Base-by-base conservation (phyloP, 2,888 invertebrate genomes). In the Empis stercorea region DNA sequence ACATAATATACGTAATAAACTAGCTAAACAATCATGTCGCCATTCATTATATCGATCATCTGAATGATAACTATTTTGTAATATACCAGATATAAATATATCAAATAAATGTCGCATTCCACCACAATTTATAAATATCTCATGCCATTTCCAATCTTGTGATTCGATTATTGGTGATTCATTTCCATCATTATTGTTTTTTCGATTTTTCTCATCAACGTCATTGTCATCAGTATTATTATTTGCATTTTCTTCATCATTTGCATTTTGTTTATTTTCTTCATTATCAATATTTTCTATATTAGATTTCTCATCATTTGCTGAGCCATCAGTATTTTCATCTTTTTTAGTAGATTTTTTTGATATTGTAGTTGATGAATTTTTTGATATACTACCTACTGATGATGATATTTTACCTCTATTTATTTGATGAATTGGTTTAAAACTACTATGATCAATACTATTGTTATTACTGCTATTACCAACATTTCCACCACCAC, bases 1-100 rank as follows among this genome's bases (percentile, higher is more conserved):
- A 65, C 88, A 91, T 10, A 94, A 71, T 52, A 93, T 76, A 60
- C 92, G 87, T 45, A 95, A 65, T 10, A 95, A 70, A 54, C 87
- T 81, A 4, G 93, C 92, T 27, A 95, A 72, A 60, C 93, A 94
- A 63, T 95, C 95, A 63, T 93, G 93, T 47, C 92, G 82, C 95
- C 95, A 95, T 70, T 94, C 89, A 49, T 68, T 70, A 3, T 64
- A 54, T 10, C 61, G 50, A 43, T 66, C 68, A 41, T 59, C 59
- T 57, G 82, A 81, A 54, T 88, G 86, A 45, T 85, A 81, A 20
- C 80, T 80, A 46, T 80, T 79, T 71, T 88, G 87, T 51, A 89
- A 65, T 37, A 80, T 79, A 38, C 85, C 91, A 30, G 87, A 88
- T 78, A 88, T 85, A 70, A 94, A 92, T 54, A 94, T 92, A 63